Evolutionary conservation across 2,113 vertebrate genomes (phyloP), one percentile per base, ranked within the genome.

Genomic region (Apeltes quadracus): DNA sequence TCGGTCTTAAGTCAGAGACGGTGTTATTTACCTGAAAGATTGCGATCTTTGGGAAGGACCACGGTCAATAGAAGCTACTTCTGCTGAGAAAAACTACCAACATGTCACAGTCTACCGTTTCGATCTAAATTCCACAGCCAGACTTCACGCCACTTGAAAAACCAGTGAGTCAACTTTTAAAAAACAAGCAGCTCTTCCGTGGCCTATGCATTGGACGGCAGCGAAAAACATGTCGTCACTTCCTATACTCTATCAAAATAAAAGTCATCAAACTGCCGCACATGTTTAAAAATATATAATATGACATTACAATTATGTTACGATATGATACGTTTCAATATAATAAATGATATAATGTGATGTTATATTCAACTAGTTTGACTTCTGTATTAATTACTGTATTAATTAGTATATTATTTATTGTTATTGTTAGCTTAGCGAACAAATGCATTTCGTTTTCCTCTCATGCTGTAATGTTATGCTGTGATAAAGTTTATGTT

Each of bases 21-120:
- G 14, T 7, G 4, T n/a, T 1, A 22, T 70, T 82, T 86, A 87
- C 83, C 88, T 81, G 64, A 54, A 29, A 74, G 7, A 16, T 25
- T 13, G 18, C 32, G 11, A 38, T 44, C n/a, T 34, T 3, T 18
- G 13, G 4, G 34, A 13, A 46, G 15, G 4, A 36, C 39, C 20
- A 6, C 14, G 1, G 9, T 29, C 25, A 43, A 27, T 5, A 2
- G 46, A 46, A 18, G 3, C 7, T 51, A 18, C 22, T 34, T 54
- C 14, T 9, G 1, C 22, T 18, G 29, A 18, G 36, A 14, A 9
- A 8, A 22, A 55, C 7, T 36, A 23, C 0, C 34, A 12, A 56
- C 76, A 36, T 72, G 59, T 36, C 50, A 71, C 23, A 55, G 18
- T 63, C 62, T 41, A 23, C 18, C 0, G 69, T 68, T 72, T 78